These are phyloP conservation scores for Notarius quadriscutis DNA, from an alignment of 2,113 vertebrate genomes.

Conservation along the genomic window DNA sequence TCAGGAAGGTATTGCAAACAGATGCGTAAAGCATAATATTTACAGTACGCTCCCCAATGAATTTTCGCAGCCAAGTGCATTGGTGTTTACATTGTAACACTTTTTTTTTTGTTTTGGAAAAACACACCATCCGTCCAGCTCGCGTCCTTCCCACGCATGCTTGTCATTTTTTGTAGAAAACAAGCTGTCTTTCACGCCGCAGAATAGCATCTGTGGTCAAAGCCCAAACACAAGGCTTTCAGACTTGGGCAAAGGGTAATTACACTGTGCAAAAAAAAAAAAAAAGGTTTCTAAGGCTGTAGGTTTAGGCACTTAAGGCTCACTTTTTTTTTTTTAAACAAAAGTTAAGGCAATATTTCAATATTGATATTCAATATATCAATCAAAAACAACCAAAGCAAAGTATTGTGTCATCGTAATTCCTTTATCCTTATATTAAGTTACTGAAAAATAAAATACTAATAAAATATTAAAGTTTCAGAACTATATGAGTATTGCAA, in stretches of 20 bases:
- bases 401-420: neutral
- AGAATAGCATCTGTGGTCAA: constrained; percentile 47
- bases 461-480: neutral
- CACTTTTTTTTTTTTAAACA: neutral
- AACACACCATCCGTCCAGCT: constrained; percentile 1
- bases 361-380: no score
- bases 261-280: constrained; percentile 38
- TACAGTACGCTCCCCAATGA: constrained; percentile 47
- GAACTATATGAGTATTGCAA: neutral
- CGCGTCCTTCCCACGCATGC: constrained; percentile 46
- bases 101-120: constrained; percentile 52
- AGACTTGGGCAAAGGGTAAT: constrained; percentile 48
- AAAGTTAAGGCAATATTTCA: neutral
- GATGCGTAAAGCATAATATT: constrained; percentile 57
- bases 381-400: constrained; percentile 5
- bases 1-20: constrained; percentile 52
- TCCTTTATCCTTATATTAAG: neutral
- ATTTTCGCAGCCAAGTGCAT: constrained; percentile 41
- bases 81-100: constrained; percentile 56
- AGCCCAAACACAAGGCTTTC: constrained; percentile 44
- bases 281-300: constrained; percentile 21
- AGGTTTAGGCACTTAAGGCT: constrained; percentile 42
- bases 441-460: neutral
- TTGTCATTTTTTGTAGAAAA: constrained; percentile 45
- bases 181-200: constrained; percentile 28